Base-by-base conservation (phyloP, 2,113 vertebrate genomes). In the Pseudorasbora parva region DNA sequence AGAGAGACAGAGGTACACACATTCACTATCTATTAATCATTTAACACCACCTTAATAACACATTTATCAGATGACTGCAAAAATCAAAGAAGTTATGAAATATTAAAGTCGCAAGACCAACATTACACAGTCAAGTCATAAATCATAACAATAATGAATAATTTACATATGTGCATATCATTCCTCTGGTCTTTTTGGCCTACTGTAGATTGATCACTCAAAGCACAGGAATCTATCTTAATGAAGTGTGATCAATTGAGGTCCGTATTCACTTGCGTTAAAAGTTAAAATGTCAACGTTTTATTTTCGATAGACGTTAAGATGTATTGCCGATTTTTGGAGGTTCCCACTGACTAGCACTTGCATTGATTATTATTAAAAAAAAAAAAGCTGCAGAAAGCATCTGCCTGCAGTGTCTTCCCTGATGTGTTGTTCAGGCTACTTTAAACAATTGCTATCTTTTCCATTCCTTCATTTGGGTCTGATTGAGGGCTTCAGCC, bases 1-100 rank as follows among this genome's bases (percentile, higher is more conserved):
- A 93, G 93, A 93, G 92, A 92, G 94, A 94, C 92, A 95, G 94
- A 93, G 94, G 93, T 89, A 92, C 95, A 91, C 85, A 92, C 87
- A 92, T 91, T 96, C 95, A 93, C 92, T 93, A 95, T 94, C 93
- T 93, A 96, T 98, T 95, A 98, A 98, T 98, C 96, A 96, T 95
- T 93, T 90, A 94, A 92, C 92, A 91, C 92, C 93, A 94, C 94
- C 91, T 90, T 93, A 91, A 92, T 93, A 94, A 94, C 92, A 92
- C 89, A 87, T 92, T 93, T 91, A 93, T 93, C 93, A 93, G 89
- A 91, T 84, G 83, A 89, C 85, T 87, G 82, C 86, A 85, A 87
- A 94, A 95, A 94, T 93, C 91, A 87, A 90, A 88, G 87, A 73
- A 89, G 88, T 85, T 88, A 90, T 92, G 88, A 94, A 89, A 91